phyloP scores from a whole-genome alignment of 2,113 vertebrate genomes.

The Epinephelus moara region DNA sequence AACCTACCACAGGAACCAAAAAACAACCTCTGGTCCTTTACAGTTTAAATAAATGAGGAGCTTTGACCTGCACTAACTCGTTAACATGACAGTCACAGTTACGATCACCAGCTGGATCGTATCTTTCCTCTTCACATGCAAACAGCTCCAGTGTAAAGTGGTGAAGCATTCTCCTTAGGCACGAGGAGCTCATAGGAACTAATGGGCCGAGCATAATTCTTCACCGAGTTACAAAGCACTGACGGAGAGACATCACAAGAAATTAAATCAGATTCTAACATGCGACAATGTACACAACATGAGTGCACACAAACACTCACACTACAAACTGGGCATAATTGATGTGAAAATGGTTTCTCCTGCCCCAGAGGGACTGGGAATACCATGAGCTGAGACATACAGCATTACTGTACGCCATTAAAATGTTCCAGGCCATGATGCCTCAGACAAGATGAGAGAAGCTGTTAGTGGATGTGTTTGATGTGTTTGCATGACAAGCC shows the following conservation, averaged over 20 bases:
- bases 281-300: not conserved
- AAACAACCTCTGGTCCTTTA: not conserved
- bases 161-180: slow-evolving; percentile 6
- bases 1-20: not conserved
- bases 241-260: slow-evolving; percentile 19
- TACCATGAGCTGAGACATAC: slow-evolving; percentile 19
- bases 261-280: slow-evolving; percentile 34
- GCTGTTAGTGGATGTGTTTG: slow-evolving; percentile 29
- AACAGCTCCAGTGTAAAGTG: slow-evolving; percentile 20
- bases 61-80: not conserved
- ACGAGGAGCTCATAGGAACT: slow-evolving; percentile 15
- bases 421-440: not conserved
- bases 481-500: slow-evolving; percentile 17
- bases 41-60: slow-evolving; percentile 18
- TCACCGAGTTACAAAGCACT: not conserved
- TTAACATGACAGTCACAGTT: not conserved
- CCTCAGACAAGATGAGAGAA: slow-evolving; percentile 20
- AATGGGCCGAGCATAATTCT: slow-evolving; percentile 36
- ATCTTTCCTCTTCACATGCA: slow-evolving; percentile 19
- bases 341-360: slow-evolving; percentile 23
- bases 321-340: slow-evolving; percentile 19
- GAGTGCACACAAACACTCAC: slow-evolving; percentile 13
- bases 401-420: slow-evolving; percentile 26
- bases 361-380: slow-evolving; percentile 5
- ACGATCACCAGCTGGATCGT: slow-evolving; percentile 9